These are phyloP conservation scores for Bos indicus DNA, from an alignment of 2,113 vertebrate species.

Conservation along the genomic window DNA sequence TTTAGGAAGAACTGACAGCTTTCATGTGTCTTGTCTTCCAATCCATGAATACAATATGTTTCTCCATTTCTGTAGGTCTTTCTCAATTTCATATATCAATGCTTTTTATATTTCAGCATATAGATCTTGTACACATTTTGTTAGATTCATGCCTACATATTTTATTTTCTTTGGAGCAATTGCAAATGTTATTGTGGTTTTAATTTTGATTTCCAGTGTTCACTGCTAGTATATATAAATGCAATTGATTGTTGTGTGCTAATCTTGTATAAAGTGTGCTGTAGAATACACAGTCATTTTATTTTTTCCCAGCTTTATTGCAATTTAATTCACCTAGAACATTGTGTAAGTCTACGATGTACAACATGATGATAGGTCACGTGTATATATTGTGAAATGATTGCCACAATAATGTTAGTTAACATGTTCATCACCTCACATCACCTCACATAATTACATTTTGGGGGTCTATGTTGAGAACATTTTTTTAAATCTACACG, in stretches of 20 bases:
- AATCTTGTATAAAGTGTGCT: not conserved
- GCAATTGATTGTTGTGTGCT: not conserved
- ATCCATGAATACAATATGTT: not conserved
- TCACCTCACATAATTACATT: not conserved
- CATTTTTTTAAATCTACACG: not conserved
- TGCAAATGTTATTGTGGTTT: not conserved
- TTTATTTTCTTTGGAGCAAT: not conserved
- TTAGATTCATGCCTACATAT: not conserved
- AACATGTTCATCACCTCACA: not conserved
- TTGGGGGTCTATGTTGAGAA: not conserved
- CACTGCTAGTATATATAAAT: not conserved
- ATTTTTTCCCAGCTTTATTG: not conserved
- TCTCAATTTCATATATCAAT: not conserved
- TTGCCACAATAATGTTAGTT: not conserved
- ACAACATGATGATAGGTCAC: not conserved
- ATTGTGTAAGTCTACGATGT: not conserved
- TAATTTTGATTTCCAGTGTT: conserved; percentile 4
- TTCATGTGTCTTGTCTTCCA: not conserved
- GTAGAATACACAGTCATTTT: not conserved
- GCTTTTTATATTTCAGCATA: not conserved
- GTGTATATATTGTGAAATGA: not conserved
- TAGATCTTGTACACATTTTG: not conserved
- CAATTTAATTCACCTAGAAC: not conserved
- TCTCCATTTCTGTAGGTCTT: not conserved
- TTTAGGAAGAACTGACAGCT: not conserved